Base-by-base conservation (phyloP, 2,888 invertebrate species). In the Diabrotica balteata region DNA sequence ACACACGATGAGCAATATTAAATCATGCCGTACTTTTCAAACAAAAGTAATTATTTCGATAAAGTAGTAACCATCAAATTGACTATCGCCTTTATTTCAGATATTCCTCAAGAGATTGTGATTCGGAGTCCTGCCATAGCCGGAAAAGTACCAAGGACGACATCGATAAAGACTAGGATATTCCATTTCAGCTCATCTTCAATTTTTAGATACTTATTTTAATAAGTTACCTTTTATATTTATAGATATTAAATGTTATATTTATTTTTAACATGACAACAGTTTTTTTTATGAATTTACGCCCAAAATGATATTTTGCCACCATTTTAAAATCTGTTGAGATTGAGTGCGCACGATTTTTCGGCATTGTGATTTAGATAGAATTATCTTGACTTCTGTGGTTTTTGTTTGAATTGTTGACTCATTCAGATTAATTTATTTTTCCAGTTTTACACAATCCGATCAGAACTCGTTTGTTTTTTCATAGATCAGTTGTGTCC, bases 21-120 rank as follows among this genome's bases (percentile, higher is more conserved):
- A 44, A 67, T 58, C 10, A 46, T 47, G 17, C 58, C 47, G 8
- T 42, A 17, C 4, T 32, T 32, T 32, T 32, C 32, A 32, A 22
- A 32, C 8, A 32, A 53, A 53, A 53, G 52, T 53, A 53, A 53
- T 53, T 53, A 53, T 53, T 22, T 53, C 32, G 22, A 8, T 8
- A 11, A 32, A 53, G 22, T 53, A 22, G 54, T 43, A 54, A 49
- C 7, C 2, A 47, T 8, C 49, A 59, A 22, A n/a, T 49, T 59
- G 49, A 62, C 50, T 52, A 45, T 59, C 51, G 45, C 63, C 32
- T 32, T 63, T 67, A 62, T 77, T 77, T 58, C 75, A 79, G 78
- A 73, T 79, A 74, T 68, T 75, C 78, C 49, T 74, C 79, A 32
- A 79, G 74, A 69, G 79, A 79, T 68, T 79, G 76, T 66, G 79